Base-by-base conservation (phyloP, 2,113 vertebrate genomes). In the Oophaga pumilio region DNA sequence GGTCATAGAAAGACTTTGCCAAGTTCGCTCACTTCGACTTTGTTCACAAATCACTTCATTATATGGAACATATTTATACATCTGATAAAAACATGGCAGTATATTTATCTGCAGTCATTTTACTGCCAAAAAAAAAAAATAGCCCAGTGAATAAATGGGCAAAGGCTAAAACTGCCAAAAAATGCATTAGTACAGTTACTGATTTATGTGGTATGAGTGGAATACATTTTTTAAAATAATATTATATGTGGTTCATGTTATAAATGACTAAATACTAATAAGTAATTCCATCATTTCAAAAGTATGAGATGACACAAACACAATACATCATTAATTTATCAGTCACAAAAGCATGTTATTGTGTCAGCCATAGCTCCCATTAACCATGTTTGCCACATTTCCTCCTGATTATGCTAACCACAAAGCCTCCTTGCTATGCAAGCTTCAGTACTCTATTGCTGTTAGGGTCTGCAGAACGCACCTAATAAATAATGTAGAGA, bases 71-170 rank as follows among this genome's bases (percentile, higher is more conserved):
- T 74, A 84, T 84, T 84, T 56, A 50, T 84, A 68, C n/a, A 26
- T 84, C 50, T 71, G 59, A 71, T 69, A n/a, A 66, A 69, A 84
- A 43, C 82, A 71, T 84, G 14, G 49, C 62, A 62, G 8, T 81
- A 22, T 83, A 43, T 64, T 49, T 68, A n/a, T 18, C 64, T 84
- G n/a, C 6, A 56, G 11, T 56, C 15, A 52, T 53, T 52, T 49
- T 53, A 17, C n/a, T n/a, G 18, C 62, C 71, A 66, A 53, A 83
- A 83, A 53, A n/a, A n/a, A 66, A 13, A 83, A 24, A 43, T 52
- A 68, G 14, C 12, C 33, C 26, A 52, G 11, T 64, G 13, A 52
- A 33, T 66, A 24, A 83, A 83, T 53, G 64, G 22, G 28, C 62
- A 26, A 83, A 66, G 26, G 62, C 11, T 33, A 22, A 43, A 52